Evolutionary conservation across 2,113 vertebrate genomes (phyloP).

Genomic region (Cyphotilapia sp.): DNA sequence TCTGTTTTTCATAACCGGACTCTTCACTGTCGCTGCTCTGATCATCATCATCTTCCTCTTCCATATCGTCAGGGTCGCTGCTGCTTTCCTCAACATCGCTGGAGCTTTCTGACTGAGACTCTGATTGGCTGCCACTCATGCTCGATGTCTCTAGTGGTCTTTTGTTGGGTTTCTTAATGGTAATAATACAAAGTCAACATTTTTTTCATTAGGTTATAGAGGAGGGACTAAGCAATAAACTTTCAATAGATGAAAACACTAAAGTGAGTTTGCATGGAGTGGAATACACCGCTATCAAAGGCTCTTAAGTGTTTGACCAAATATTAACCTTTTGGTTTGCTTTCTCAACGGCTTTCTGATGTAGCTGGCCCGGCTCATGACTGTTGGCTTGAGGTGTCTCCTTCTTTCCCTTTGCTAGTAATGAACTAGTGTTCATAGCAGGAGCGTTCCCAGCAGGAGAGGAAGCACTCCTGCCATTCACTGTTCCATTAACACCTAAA

Average conservation of each 20-base stretch:
- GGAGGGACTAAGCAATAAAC: neutral
- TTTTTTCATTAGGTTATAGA: neutral
- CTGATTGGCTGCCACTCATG: constrained; percentile 87
- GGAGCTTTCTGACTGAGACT: constrained; percentile 84
- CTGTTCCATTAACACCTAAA: constrained; percentile 79
- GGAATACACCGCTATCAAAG: neutral
- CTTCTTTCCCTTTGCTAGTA: constrained; percentile 63
- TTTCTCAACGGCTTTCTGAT: constrained; percentile 73
- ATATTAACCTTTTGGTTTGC: constrained; percentile 82
- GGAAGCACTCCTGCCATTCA: constrained; percentile 77
- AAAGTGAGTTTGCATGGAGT: neutral
- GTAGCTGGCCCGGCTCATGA: constrained; percentile 64
- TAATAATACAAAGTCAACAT: neutral
- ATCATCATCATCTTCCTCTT: constrained; percentile 82
- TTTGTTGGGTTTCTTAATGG: constrained; percentile 76
- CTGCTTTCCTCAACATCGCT: constrained; percentile 82
- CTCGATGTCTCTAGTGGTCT: constrained; percentile 82
- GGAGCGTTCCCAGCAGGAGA: constrained; percentile 67
- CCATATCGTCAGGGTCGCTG: constrained; percentile 85
- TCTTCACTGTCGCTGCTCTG: constrained; percentile 85
- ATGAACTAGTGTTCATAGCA: constrained; percentile 59
- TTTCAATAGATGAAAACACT: neutral
- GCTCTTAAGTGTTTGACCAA: neutral
- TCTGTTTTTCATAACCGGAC: constrained; percentile 81
- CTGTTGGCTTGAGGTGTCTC: constrained; percentile 69